Conservation (phyloP, 2,797 vertebrate genomes). For the Macropus fuliginosus region DNA sequence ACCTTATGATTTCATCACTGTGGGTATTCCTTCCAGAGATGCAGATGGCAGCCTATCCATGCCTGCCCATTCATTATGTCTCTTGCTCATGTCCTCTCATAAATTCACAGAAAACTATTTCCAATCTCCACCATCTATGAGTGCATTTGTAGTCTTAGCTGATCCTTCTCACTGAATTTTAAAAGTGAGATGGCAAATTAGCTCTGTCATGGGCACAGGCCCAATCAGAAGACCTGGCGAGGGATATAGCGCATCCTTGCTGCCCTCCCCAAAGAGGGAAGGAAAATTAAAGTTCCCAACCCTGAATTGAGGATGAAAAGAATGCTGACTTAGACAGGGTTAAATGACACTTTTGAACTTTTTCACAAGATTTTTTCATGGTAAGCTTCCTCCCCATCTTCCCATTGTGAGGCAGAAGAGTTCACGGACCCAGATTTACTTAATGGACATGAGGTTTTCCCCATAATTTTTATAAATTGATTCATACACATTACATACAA, state of each 20-base stretch:
- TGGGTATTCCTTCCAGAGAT: background rate
- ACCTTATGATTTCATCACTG: background rate
- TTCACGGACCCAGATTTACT: background rate
- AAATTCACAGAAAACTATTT: background rate
- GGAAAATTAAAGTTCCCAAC: fast-evolving
- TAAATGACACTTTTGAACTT: background rate
- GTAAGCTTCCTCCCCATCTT: background rate
- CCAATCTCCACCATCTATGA: background rate
- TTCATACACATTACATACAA: background rate
- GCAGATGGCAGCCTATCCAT: background rate
- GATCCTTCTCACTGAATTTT: background rate
- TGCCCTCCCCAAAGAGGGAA: background rate
- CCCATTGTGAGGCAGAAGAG: background rate
- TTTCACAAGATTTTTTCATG: background rate
- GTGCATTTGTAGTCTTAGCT: background rate
- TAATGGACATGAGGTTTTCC: background rate
- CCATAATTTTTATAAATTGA: background rate
- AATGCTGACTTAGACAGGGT: fast-evolving
- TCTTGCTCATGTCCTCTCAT: background rate
- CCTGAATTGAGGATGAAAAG: background rate
- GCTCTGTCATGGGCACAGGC: background rate
- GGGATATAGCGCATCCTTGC: background rate
- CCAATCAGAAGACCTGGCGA: background rate
- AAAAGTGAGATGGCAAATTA: background rate
- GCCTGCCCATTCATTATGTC: background rate